These are phyloP conservation scores for Rousettus leschenaultii DNA, from an alignment of 2,113 vertebrate genomes.

Conservation along the genomic window DNA sequence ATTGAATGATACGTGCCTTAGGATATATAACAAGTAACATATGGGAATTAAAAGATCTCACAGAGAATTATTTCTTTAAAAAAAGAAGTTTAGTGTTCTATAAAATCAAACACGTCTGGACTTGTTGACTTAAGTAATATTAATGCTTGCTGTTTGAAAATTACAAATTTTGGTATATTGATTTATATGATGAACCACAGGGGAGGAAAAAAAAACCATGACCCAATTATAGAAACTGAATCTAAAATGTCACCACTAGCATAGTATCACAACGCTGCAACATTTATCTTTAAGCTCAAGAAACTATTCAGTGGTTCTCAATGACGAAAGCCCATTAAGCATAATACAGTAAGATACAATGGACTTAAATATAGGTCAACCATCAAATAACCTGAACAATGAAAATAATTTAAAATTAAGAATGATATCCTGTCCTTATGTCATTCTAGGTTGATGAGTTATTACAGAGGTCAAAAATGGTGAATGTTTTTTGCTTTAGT, in stretches of 20 bases:
- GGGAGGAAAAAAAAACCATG: conserved; percentile 13
- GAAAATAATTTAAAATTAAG: conserved; percentile 46
- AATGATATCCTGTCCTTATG: background rate
- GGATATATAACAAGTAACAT: background rate
- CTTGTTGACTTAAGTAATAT: background rate
- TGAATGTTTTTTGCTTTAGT: background rate
- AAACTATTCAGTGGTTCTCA: conserved; percentile 11
- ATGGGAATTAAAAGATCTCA: background rate
- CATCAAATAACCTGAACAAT: conserved; percentile 45
- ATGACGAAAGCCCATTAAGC: background rate
- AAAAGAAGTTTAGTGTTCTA: background rate
- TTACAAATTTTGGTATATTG: background rate
- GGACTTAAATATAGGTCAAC: conserved; percentile 51
- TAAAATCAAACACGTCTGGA: background rate
- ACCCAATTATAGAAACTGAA: background rate
- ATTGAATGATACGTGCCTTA: background rate
- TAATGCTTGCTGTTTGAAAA: background rate
- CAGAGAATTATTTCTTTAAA: background rate
- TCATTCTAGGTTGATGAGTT: conserved; percentile 9
- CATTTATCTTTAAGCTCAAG: background rate
- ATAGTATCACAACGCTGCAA: background rate
- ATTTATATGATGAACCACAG: background rate
- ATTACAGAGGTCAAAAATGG: conserved; percentile 28
- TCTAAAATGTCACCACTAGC: background rate
- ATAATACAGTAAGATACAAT: conserved; percentile 48